Evolutionary conservation across 2,888 invertebrate genomes (phyloP).

Genomic region (Stictocephala bisonia): DNA sequence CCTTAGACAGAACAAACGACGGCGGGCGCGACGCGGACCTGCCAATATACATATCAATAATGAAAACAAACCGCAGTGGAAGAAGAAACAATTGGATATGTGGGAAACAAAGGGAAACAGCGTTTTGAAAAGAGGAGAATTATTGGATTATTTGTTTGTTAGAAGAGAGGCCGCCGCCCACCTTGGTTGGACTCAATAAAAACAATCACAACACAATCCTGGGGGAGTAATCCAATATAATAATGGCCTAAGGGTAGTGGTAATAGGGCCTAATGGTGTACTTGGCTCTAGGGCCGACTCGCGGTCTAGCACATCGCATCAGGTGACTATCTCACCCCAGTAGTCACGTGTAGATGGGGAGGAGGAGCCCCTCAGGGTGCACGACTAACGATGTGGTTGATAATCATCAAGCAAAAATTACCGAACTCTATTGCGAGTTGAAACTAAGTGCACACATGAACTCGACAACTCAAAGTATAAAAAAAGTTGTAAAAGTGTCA

Average conservation of each 20-base stretch:
- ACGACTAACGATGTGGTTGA: too few species aligned
- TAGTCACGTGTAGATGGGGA: slow-evolving; percentile 5
- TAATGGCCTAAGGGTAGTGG: slow-evolving; percentile 28
- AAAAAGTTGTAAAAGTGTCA: too few species aligned
- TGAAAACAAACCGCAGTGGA: slow-evolving; percentile 26
- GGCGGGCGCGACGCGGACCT: too few species aligned
- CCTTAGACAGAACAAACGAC: too few species aligned
- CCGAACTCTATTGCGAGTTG: too few species aligned
- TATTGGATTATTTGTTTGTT: slow-evolving; percentile 35
- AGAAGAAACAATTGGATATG: slow-evolving; percentile 40
- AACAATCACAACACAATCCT: slow-evolving; percentile 38
- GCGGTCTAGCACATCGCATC: slow-evolving; percentile 5
- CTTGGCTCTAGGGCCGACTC: slow-evolving; percentile 15
- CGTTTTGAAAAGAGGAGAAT: slow-evolving; percentile 30
- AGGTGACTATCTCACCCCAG: slow-evolving; percentile 35
- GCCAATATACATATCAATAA: not conserved
- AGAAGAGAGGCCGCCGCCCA: slow-evolving; percentile 29
- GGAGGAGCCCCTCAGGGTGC: slow-evolving; percentile 10
- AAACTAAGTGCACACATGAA: too few species aligned
- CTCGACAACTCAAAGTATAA: too few species aligned
- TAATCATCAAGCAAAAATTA: too few species aligned
- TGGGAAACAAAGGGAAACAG: slow-evolving; percentile 28
- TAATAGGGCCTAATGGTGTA: slow-evolving; percentile 38
- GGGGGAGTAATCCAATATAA: slow-evolving; percentile 41
- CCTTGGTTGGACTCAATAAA: slow-evolving; percentile 30